These are phyloP conservation scores for Plectrocnemia conspersa DNA, from an alignment of 1,140 invertebrate species.

Conservation along the genomic window DNA sequence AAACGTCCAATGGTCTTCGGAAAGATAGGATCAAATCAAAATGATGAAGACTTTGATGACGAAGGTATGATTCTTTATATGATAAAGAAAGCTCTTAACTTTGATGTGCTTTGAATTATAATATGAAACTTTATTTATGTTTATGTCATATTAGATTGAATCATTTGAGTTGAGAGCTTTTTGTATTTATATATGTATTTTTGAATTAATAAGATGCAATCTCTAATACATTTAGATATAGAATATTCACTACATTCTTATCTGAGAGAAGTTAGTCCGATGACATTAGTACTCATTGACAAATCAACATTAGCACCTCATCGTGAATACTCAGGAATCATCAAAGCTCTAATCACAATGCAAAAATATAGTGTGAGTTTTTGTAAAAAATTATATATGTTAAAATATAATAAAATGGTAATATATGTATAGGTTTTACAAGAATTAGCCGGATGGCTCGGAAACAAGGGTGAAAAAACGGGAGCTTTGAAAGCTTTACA, in stretches of 20 bases:
- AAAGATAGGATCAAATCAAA: neutral
- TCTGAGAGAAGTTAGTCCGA: constrained; percentile 27
- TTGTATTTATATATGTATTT: neutral
- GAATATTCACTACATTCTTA: constrained; percentile 28
- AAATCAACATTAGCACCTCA: constrained; percentile 23
- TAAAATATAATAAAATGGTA: constrained; percentile 1
- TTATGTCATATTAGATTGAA: too few relatives aligned
- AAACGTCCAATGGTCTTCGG: constrained; percentile 24
- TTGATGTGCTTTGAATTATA: too few relatives aligned
- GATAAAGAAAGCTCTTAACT: too few relatives aligned
- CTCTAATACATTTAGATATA: constrained; percentile 1
- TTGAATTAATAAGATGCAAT: neutral
- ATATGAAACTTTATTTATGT: too few relatives aligned
- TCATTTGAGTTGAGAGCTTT: too few relatives aligned
- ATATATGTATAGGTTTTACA: constrained; percentile 24
- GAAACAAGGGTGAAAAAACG: constrained; percentile 22
- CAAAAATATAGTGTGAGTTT: constrained; percentile 29
- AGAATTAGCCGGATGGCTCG: constrained; percentile 30
- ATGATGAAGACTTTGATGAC: neutral
- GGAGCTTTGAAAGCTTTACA: constrained; percentile 32
- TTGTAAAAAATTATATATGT: neutral
- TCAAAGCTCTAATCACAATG: constrained; percentile 32
- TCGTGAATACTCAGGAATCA: constrained; percentile 28
- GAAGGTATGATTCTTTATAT: neutral
- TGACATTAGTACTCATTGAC: constrained; percentile 14